Percentiles rank a stretch among this genome's conserved stretches.
Evolutionary conservation across 2,797 vertebrate genomes (phyloP).

Genomic region (Vipera latastei): DNA sequence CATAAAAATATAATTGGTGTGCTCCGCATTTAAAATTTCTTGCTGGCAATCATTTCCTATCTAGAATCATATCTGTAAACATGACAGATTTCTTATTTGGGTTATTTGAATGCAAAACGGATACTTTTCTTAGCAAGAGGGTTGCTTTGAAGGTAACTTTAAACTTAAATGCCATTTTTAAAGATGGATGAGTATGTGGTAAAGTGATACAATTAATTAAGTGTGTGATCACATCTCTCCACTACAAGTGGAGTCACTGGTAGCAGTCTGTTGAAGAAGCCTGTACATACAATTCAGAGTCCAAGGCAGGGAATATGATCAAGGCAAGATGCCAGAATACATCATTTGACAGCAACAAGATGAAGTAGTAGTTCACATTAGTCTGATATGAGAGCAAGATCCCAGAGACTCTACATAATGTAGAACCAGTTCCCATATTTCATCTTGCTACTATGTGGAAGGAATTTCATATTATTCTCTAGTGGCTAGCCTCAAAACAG

Average conservation of each 20-base stretch:
- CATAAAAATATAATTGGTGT: slow-evolving; percentile 3
- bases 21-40: slow-evolving; percentile 13
- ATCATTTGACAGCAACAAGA: background rate
- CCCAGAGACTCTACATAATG: slow-evolving; percentile 11
- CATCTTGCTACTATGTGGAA: background rate
- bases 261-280: background rate
- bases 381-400: slow-evolving; percentile 1
- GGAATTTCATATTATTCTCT: slow-evolving; percentile 1
- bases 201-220: background rate
- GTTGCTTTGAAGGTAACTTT: background rate
- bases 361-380: slow-evolving; percentile 2
- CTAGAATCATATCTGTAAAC: background rate
- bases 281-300: background rate
- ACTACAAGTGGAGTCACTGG: background rate
- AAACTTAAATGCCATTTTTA: background rate
- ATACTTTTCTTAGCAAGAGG: background rate
- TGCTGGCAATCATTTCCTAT: slow-evolving; percentile 18
- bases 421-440: background rate
- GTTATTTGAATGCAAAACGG: background rate
- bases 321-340: background rate
- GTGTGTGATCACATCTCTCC: background rate
- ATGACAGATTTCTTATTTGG: background rate
- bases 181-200: background rate
- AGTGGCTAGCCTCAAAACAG: background rate
- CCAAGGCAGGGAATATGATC: background rate